These are phyloP conservation scores for Tetramorium simillimum DNA, from an alignment of 1,140 invertebrate genomes.

Conservation along the genomic window DNA sequence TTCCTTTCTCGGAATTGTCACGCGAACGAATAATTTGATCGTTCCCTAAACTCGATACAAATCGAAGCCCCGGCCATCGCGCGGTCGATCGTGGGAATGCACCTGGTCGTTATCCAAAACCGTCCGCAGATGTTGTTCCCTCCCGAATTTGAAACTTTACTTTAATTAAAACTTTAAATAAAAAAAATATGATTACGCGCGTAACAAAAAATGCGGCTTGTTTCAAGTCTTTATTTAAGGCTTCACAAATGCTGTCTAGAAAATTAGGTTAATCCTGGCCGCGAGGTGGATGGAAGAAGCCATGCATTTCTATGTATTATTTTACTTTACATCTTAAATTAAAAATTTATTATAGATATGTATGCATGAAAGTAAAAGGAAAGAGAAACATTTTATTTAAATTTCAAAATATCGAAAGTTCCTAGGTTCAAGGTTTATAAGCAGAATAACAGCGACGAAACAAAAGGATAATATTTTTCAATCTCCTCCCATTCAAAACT, in stretches of 20 bases:
- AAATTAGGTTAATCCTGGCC: constrained; percentile 11
- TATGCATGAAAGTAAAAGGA: background rate
- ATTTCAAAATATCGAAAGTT: background rate
- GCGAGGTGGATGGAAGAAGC: background rate
- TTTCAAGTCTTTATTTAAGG: background rate
- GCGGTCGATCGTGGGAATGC: constrained; percentile 30
- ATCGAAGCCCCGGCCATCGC: background rate
- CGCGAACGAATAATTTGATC: constrained; percentile 6
- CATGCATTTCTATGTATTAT: background rate
- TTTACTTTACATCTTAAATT: background rate
- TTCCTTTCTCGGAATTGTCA: constrained; percentile 31
- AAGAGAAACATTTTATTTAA: background rate
- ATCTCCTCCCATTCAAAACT: background rate
- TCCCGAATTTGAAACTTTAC: background rate
- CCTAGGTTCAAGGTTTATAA: background rate
- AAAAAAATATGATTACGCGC: background rate
- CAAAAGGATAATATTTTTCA: background rate
- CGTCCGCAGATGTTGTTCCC: background rate
- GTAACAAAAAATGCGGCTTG: background rate
- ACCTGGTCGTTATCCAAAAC: constrained; percentile 18
- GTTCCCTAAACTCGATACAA: background rate
- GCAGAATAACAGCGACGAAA: background rate
- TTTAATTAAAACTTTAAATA: no score
- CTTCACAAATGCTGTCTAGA: background rate
- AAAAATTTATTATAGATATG: background rate